Evolutionary conservation across 1,140 invertebrate species (phyloP), one percentile per base, ranked within the genome.

Genomic region (Bombus cullumanus): DNA sequence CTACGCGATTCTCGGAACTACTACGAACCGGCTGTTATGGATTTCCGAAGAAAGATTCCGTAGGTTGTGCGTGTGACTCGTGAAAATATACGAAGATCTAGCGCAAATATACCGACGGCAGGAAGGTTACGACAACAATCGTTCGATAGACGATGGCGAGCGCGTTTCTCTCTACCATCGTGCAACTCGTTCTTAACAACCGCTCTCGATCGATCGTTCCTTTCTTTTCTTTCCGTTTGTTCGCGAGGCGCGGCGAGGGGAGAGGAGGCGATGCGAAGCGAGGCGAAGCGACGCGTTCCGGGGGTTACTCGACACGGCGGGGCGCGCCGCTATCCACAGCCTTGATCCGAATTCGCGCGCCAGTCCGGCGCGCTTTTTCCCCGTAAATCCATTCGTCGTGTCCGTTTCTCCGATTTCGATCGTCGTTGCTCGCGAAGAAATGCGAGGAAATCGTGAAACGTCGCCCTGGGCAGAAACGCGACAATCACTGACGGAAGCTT

Each of bases 41-140:
- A 80, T 79, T 73, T 85, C 66, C 83, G 47, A 71, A 68, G 83
- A 85, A 85, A 81, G 83, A 73, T 74, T 74, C 69, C 68, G 57
- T 47, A 41, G 69, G 57, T 28, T 25, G 66, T 28, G 76, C 66
- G 37, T 18, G 47, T 72, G 53, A 72, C 83, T 85, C 76, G 83
- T 80, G 64, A 85, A 85, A 85, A 85, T 85, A 85, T 85, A 85
- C 83, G 22, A 4, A 47, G 39, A 47, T 72, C 66, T 71, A 79
- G 83, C 83, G 68, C 68, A 85, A 80, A 85, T 72, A 85, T 71
- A 71, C 83, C 22, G 12, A 39, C 74, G 28, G 74, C 59, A 66
- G 66, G 75, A 79, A 84, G 83, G 76, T 80, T 85, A 80, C 76
- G 66, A 84, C 83, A 82, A 82, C 73, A 82, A 82, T 82, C 81